A percentile compares a stretch with the other conserved stretches of the same genome.
Evolutionary conservation across 2,113 vertebrate genomes (phyloP).

Genomic region (Petrocephalus zakoni): DNA sequence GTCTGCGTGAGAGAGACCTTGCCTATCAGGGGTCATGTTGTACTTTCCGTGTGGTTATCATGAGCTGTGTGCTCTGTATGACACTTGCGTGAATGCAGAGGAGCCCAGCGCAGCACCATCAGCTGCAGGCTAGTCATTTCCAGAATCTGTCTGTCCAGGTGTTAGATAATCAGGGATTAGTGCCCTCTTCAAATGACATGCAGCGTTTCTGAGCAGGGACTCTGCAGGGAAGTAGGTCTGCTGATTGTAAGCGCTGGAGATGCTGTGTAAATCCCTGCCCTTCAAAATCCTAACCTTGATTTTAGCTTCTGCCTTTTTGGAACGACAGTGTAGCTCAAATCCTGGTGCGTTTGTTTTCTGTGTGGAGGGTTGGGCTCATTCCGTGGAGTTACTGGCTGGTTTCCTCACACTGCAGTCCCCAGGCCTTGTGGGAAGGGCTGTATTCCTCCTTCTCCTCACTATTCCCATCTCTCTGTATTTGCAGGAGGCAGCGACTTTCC

Average conservation of each 20-base stretch:
- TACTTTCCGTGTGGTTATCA: background rate
- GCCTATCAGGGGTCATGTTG: background rate
- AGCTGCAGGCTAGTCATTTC: background rate
- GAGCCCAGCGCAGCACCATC: background rate
- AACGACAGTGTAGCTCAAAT: background rate
- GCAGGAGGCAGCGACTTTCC: background rate
- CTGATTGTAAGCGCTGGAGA: background rate
- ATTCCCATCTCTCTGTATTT: slow-evolving; percentile 9
- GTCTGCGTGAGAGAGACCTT: background rate
- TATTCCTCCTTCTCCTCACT: background rate
- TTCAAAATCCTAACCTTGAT: background rate
- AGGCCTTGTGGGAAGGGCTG: background rate
- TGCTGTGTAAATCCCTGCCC: no score
- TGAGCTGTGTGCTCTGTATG: background rate
- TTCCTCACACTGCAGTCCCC: background rate
- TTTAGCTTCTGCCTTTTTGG: background rate
- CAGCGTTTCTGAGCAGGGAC: background rate
- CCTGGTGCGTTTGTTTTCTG: background rate
- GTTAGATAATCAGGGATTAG: background rate
- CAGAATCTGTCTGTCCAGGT: background rate
- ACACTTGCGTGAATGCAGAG: background rate
- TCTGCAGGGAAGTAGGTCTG: background rate
- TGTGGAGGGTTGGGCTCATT: background rate
- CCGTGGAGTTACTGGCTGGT: background rate
- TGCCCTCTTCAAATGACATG: background rate